Percentiles rank a stretch among this genome's conserved stretches.
Evolutionary conservation across 92 coral and sea anemone genomes (phyloP).

Genomic region (Montipora capitata): DNA sequence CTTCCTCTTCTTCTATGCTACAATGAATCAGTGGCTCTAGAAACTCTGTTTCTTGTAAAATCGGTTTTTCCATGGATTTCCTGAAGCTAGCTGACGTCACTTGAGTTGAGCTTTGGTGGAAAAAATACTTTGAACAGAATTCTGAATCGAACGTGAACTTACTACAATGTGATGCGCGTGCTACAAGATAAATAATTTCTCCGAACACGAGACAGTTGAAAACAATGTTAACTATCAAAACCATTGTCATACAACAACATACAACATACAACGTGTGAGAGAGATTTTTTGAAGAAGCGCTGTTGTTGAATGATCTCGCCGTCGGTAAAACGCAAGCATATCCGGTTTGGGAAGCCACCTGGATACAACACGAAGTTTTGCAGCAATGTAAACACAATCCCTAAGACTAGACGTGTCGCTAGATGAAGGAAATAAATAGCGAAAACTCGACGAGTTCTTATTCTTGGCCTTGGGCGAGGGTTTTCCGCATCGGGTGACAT

Average conservation of each 20-base stretch:
- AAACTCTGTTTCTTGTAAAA: background rate
- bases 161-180: background rate
- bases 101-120: slow-evolving; percentile 20
- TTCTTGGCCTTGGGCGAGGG: slow-evolving; percentile 41
- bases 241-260: too few relatives aligned
- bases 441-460: slow-evolving; percentile 49
- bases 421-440: slow-evolving; percentile 51
- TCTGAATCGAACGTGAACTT: slow-evolving; percentile 39
- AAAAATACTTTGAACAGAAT: slow-evolving; percentile 49
- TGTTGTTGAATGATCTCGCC: background rate
- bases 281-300: too few relatives aligned
- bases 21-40: slow-evolving; percentile 47
- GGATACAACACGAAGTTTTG: slow-evolving; percentile 50
- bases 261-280: too few relatives aligned
- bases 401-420: slow-evolving; percentile 23
- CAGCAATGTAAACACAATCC: slow-evolving; percentile 34
- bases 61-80: background rate
- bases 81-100: background rate
- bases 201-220: slow-evolving; percentile 26
- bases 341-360: slow-evolving; percentile 22
- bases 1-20: background rate
- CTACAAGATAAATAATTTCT: slow-evolving; percentile 50
- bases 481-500: slow-evolving; percentile 40
- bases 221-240: slow-evolving; percentile 14
- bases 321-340: background rate